Conservation (phyloP, 2,797 vertebrate genomes). For the Aplochiton taeniatus region DNA sequence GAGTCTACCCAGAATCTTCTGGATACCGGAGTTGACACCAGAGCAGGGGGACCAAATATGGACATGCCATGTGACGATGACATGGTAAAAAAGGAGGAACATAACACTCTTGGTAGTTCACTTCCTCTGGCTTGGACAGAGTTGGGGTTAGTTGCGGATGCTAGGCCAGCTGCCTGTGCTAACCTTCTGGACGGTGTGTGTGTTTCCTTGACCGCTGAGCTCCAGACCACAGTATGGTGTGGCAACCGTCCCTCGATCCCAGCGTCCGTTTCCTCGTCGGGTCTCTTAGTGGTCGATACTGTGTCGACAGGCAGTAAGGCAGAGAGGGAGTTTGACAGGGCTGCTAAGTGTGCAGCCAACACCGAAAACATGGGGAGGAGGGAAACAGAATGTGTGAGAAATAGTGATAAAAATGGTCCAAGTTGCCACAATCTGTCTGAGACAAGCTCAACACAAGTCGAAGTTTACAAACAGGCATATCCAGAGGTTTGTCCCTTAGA, state of each 20-base stretch:
- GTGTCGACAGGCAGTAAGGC: slow-evolving; percentile 4
- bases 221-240: no score
- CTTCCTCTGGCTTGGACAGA: slow-evolving; percentile 14
- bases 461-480: background rate
- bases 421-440: background rate
- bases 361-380: slow-evolving; percentile 20
- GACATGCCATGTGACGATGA: slow-evolving; percentile 4
- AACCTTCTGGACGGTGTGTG: no score
- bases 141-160: background rate
- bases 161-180: no score
- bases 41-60: slow-evolving; percentile 26
- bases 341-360: slow-evolving; percentile 7
- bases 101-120: background rate
- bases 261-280: no score
- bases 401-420: background rate
- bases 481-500: no score
- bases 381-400: slow-evolving; percentile 12
- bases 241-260: no score
- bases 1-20: slow-evolving; percentile 11
- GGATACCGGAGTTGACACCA: slow-evolving; percentile 37
- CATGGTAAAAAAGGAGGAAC: background rate
- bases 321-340: background rate
- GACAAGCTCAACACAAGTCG: slow-evolving; percentile 1
- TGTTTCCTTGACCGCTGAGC: no score
- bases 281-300: background rate